Evolutionary conservation across 2,797 vertebrate species (phyloP), one percentile per base, ranked within the genome.

Genomic region (Acridotheres tristis): DNA sequence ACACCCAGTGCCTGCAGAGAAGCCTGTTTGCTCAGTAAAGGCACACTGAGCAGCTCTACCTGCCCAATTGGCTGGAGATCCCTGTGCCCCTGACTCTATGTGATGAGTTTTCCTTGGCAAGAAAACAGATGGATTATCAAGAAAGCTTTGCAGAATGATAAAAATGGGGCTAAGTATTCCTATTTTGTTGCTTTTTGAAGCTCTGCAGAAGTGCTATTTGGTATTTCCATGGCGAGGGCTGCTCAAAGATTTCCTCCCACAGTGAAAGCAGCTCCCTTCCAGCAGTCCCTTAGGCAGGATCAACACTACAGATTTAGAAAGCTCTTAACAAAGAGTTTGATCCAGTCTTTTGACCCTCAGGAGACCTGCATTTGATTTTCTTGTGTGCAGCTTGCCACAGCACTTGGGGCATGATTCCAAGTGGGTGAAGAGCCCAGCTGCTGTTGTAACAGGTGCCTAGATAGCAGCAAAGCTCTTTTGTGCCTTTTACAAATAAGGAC

Each of bases 41-140:
- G 11, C 38, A 27, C 1, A 0, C 3, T 27, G 48, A 81, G 38
- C 82, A 81, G 71, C 5, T 1, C 47, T 86, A 2, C 42, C 55
- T 77, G 61, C 38, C 32, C 23, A 36, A 21, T 12, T 59, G 80
- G 30, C 32, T 90, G 72, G 48, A 87, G 88, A 80, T 21, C 30
- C 29, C 43, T 29, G 4, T 34, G 57, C 14, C 57, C 61, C 58
- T 91, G 38, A 9, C 78, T 71, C 54, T 51, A 5, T 42, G 20
- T 21, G 36, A 58, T 72, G 78, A 90, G 48, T 36, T 81, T 76
- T 53, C 54, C 45, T 53, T 82, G 34, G 78, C 57, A 69, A 76
- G 53, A 58, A 88, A 63, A 27, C 9, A 29, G 53, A 19, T n/a
- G n/a, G 27, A 27, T 80, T 82, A 67, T 67, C 18, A 71, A 34